These are phyloP conservation scores for Galago senegalensis DNA, from an alignment of 2,797 vertebrate species.

Conservation along the genomic window DNA sequence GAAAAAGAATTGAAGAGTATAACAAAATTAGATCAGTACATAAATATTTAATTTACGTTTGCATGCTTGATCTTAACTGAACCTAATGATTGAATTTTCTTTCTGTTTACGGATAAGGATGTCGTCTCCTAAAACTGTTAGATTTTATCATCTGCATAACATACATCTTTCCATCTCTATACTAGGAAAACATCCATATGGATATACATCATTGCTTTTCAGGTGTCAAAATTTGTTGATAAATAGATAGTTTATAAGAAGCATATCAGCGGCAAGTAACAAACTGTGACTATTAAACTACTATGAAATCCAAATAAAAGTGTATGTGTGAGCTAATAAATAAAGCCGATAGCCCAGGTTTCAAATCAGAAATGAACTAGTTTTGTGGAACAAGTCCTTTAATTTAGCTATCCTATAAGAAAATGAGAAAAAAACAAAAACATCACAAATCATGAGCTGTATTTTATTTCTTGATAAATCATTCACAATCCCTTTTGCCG, in stretches of 20 bases:
- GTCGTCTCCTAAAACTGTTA: constrained; percentile 63
- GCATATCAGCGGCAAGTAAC: constrained; percentile 53
- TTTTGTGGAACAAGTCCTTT: constrained; percentile 30
- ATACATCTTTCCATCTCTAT: constrained; percentile 66
- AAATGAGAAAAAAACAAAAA: constrained; percentile 42
- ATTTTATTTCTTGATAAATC: constrained; percentile 45
- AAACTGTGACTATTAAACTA: constrained; percentile 62
- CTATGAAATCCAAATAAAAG: constrained; percentile 48
- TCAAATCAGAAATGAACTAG: constrained; percentile 40
- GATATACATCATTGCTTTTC: constrained; percentile 69
- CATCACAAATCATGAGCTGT: not conserved
- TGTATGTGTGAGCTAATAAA: not conserved
- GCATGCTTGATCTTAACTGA: constrained; percentile 50
- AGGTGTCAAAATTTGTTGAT: constrained; percentile 78
- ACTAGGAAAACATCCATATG: constrained; percentile 75
- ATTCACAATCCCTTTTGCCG: not conserved
- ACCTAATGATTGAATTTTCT: constrained; percentile 62
- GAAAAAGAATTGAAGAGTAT: not conserved
- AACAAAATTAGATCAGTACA: constrained; percentile 44
- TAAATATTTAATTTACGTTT: constrained; percentile 41
- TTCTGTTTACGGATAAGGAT: constrained; percentile 63
- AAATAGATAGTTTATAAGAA: constrained; percentile 69
- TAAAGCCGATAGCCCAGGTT: not conserved
- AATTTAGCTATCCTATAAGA: not conserved
- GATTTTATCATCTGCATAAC: constrained; percentile 66